Conservation (phyloP, 1,140 invertebrate species). For the Episyrphus balteatus region DNA sequence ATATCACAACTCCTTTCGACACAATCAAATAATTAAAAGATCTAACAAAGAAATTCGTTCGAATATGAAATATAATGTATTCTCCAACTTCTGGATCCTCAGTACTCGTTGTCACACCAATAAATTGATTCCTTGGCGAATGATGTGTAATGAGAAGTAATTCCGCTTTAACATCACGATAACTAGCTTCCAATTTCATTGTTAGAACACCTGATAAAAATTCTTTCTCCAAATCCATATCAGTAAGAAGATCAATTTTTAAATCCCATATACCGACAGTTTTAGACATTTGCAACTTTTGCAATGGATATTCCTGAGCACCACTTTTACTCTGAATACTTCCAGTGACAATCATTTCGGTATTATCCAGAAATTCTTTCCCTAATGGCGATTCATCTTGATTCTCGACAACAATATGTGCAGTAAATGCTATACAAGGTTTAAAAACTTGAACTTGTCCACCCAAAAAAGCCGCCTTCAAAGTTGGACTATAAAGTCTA, state of each 20-base stretch:
- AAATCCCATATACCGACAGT: constrained; percentile 62
- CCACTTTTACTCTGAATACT: constrained; percentile 44
- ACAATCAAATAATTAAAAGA: constrained; percentile 84
- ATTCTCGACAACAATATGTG: constrained; percentile 60
- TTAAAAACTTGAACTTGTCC: constrained; percentile 88
- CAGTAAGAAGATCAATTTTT: constrained; percentile 57
- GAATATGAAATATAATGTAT: constrained; percentile 89
- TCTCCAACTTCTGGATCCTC: constrained; percentile 78
- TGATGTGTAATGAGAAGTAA: constrained; percentile 63
- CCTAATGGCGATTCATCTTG: constrained; percentile 64
- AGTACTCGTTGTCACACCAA: constrained; percentile 81
- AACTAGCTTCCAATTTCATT: constrained; percentile 55
- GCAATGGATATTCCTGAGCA: constrained; percentile 44
- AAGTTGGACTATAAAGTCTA: constrained; percentile 73
- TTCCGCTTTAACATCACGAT: constrained; percentile 53
- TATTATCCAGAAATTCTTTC: constrained; percentile 40
- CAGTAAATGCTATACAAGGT: constrained; percentile 65
- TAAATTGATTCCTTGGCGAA: constrained; percentile 73
- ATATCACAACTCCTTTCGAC: constrained; percentile 72
- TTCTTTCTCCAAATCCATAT: constrained; percentile 41
- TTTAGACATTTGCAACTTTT: constrained; percentile 44
- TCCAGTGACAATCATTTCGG: constrained; percentile 48
- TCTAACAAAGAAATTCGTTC: constrained; percentile 82
- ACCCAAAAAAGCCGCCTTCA: constrained; percentile 74
- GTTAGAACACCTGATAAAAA: constrained; percentile 53